Percentiles rank a stretch among this genome's conserved stretches.
Evolutionary conservation across 1,140 invertebrate genomes (phyloP).

Genomic region (Bombus confusus): DNA sequence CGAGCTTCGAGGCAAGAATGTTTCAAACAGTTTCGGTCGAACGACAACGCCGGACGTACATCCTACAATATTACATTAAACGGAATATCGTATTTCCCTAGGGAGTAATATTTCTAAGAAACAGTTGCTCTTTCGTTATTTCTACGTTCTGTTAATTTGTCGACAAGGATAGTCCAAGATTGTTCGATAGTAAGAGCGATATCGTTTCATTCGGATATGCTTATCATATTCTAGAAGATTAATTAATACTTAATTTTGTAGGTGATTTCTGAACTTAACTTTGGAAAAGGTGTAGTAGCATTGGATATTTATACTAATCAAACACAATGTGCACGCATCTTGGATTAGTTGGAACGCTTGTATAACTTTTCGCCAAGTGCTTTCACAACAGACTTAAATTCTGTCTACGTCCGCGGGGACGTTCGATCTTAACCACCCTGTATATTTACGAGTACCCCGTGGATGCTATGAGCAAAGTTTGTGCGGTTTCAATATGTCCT

Average conservation of each 20-base stretch:
- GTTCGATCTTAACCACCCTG: slow-evolving; percentile 55
- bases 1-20: background rate
- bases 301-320: background rate
- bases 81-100: no score
- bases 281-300: background rate
- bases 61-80: no score
- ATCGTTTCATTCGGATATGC: no score
- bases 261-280: no score
- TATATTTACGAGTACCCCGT: slow-evolving; percentile 67
- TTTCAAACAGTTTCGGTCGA: background rate
- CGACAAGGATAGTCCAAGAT: no score
- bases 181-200: no score
- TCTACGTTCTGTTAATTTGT: no score
- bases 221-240: no score
- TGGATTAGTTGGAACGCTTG: background rate
- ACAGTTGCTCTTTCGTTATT: no score
- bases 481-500: slow-evolving; percentile 77
- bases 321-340: background rate
- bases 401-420: background rate
- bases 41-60: no score
- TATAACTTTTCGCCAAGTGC: background rate
- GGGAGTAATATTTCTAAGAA: no score
- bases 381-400: background rate
- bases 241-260: no score
- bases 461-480: slow-evolving; percentile 75